These are phyloP conservation scores for Chironomus tepperi DNA, from an alignment of 1,140 invertebrate species.

Conservation along the genomic window DNA sequence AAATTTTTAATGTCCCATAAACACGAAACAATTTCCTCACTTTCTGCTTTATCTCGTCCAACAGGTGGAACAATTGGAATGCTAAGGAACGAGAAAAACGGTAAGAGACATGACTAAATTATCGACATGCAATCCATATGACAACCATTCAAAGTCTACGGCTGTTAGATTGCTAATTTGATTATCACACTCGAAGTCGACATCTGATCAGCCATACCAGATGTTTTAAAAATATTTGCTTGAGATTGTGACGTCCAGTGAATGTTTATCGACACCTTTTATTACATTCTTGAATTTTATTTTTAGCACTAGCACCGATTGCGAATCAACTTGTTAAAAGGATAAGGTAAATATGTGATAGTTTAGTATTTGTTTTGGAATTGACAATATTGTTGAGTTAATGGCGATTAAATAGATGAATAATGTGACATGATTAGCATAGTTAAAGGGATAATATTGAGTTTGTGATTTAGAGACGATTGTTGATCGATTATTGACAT, in stretches of 20 bases:
- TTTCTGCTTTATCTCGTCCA: too few relatives aligned
- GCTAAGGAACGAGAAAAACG: slow-evolving; percentile 61
- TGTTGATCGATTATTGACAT: too few relatives aligned
- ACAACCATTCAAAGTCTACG: too few relatives aligned
- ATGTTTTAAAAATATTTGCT: neutral
- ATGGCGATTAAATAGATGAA: too few relatives aligned
- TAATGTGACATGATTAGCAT: too few relatives aligned
- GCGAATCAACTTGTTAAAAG: slow-evolving; percentile 50
- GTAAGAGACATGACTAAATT: slow-evolving; percentile 40
- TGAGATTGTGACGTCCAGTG: neutral
- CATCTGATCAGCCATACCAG: neutral
- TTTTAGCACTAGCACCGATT: slow-evolving; percentile 52
- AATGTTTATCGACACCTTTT: neutral
- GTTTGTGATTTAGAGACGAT: too few relatives aligned
- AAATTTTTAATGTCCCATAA: too few relatives aligned
- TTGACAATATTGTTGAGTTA: too few relatives aligned
- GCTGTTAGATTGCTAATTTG: neutral
- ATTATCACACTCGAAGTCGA: neutral
- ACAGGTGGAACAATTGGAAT: slow-evolving; percentile 81
- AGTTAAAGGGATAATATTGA: too few relatives aligned
- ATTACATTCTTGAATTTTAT: slow-evolving; percentile 28
- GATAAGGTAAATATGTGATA: slow-evolving; percentile 40
- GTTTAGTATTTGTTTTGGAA: too few relatives aligned
- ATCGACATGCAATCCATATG: too few relatives aligned
- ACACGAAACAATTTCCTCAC: too few relatives aligned